Evolutionary conservation across 2,888 invertebrate species (phyloP), one percentile per base, ranked within the genome.

Genomic region (Leucophenga montana): DNA sequence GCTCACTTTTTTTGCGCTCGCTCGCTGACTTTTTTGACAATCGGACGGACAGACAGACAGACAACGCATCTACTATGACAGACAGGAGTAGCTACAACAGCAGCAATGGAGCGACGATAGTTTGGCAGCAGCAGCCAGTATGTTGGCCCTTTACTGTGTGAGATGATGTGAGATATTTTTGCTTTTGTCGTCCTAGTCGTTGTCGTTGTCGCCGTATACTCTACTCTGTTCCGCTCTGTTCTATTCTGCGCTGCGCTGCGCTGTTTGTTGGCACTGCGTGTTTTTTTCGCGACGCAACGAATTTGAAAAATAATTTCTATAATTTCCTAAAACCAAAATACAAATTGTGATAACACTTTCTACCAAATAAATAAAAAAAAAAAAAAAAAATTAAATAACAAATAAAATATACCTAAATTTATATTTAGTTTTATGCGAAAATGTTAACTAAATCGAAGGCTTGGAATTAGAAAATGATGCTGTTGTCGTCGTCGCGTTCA

Each of bases 151-250:
- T 66, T 72, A 72, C 77, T 74, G 78, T 77, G 82, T 75, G 82
- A 79, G 79, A 74, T 76, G 78, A 76, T 67, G 66, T 80, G 83
- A 77, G 83, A 82, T 79, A 84, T 84, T 84, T 85, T 85, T 85
- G 82, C 82, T 83, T 81, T 84, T 86, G 83, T 82, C 79, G 84
- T 84, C 84, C 78, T 68, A 67, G 57, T 67, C 67, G 67, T 46
- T 8, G 11, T 54, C 67, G 70, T 22, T 66, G 56, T 61, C 62
- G 62, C 62, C 46, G 46, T 46, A 14, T 64, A 22, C 22, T 59
- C 18, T 48, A 22, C 44, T 44, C 33, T 31, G 57, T 39, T 31
- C 62, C 44, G 62, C 46, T 44, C 62, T 64, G 59, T 27, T 27
- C 59, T 27, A 33, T 33, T 27, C 59, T 33, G 33, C 33, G 31